Conservation (phyloP, 2,888 invertebrate species). For the Panzeria rudis region DNA sequence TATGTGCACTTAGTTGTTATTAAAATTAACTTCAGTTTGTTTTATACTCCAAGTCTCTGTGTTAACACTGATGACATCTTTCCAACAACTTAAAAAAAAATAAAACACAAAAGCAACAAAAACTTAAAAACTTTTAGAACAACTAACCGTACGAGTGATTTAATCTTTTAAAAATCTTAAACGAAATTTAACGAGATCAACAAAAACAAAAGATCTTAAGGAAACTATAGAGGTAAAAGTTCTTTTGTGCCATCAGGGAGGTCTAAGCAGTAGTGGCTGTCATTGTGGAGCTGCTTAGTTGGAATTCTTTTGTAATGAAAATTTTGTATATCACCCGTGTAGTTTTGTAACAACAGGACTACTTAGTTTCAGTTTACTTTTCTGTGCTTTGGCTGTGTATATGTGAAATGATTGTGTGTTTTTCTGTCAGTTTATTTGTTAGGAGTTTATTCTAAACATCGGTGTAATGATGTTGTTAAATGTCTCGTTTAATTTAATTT, state of each 20-base stretch:
- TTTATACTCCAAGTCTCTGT: slow-evolving; percentile 28
- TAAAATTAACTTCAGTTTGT: neutral
- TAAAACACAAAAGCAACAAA: slow-evolving; percentile 3
- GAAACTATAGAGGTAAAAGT: slow-evolving; percentile 22
- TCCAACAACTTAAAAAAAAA: slow-evolving; percentile 10
- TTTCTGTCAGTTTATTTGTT: slow-evolving; percentile 18
- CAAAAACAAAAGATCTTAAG: neutral
- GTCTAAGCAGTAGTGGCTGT: slow-evolving; percentile 27
- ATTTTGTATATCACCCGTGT: neutral
- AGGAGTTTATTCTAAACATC: slow-evolving; percentile 72
- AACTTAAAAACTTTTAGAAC: slow-evolving; percentile 9
- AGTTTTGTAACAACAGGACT: neutral
- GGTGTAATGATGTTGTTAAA: slow-evolving; percentile 70
- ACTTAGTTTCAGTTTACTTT: slow-evolving; percentile 32
- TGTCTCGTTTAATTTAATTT: slow-evolving; percentile 62
- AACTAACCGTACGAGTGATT: slow-evolving; percentile 31
- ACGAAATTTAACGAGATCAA: slow-evolving; percentile 57
- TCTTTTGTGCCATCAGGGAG: slow-evolving; percentile 55
- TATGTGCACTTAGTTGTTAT: slow-evolving; percentile 14
- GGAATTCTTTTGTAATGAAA: slow-evolving; percentile 27
- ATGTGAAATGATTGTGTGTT: neutral
- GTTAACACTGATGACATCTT: slow-evolving; percentile 66
- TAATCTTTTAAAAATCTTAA: slow-evolving; percentile 65
- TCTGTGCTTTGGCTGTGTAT: neutral
- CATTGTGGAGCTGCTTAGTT: slow-evolving; percentile 21